These are phyloP conservation scores for Ailuropoda melanoleuca DNA, from an alignment of 2,113 vertebrate species.

Conservation along the genomic window DNA sequence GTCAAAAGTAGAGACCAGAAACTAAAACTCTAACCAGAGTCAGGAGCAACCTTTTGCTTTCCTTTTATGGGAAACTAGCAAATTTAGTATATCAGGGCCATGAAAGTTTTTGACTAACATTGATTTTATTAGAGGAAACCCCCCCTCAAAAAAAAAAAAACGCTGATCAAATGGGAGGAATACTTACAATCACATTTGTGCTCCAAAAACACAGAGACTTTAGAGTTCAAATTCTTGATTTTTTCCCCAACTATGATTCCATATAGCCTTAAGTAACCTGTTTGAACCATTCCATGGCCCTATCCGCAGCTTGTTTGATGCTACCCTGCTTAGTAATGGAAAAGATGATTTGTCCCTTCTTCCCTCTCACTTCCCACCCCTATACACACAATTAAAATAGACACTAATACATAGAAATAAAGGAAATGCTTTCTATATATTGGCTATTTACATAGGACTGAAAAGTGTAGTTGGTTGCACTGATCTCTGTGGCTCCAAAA, in stretches of 20 bases:
- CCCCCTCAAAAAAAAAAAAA: not conserved
- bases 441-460: not conserved
- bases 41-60: not conserved
- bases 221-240: slow-evolving; percentile 1
- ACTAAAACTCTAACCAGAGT: not conserved
- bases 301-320: not conserved
- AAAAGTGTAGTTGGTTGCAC: not conserved
- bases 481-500: not conserved
- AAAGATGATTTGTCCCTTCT: not conserved
- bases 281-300: not conserved
- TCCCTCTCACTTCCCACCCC: not conserved
- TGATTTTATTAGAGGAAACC: not conserved
- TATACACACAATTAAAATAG: not conserved
- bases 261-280: not conserved
- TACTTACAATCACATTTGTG: not conserved
- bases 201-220: not conserved
- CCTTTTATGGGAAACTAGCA: not conserved
- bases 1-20: not conserved
- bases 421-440: not conserved
- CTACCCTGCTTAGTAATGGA: not conserved
- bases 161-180: not conserved
- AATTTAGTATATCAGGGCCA: not conserved
- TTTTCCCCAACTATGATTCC: not conserved
- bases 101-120: not conserved
- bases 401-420: not conserved